These are phyloP conservation scores for Cheiracanthium punctorium DNA, from an alignment of 2,888 invertebrate genomes.

Conservation along the genomic window DNA sequence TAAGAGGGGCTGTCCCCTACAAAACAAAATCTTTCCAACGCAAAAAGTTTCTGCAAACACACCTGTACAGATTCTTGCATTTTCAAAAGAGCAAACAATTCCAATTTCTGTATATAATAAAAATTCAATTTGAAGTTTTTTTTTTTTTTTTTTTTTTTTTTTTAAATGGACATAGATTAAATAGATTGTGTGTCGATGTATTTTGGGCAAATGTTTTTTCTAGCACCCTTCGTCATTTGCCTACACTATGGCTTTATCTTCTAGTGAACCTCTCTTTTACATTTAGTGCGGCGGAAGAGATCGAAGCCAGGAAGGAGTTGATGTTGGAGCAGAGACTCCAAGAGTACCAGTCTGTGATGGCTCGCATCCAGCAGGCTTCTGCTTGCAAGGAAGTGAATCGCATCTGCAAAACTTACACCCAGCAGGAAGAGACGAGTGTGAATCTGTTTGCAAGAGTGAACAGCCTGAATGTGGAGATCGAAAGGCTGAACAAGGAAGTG, in stretches of 20 bases:
- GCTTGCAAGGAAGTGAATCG: conserved; percentile 41
- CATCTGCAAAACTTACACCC: conserved; percentile 41
- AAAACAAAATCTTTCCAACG: too few relatives aligned
- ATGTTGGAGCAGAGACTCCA: conserved; percentile 40
- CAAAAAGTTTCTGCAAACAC: too few relatives aligned
- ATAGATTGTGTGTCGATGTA: too few relatives aligned
- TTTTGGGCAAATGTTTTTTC: too few relatives aligned
- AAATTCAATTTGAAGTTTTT: too few relatives aligned
- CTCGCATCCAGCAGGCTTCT: conserved; percentile 38
- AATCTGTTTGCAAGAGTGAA: conserved; percentile 48
- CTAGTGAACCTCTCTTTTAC: too few relatives aligned
- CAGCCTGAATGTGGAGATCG: conserved; percentile 52
- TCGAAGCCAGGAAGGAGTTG: conserved; percentile 35
- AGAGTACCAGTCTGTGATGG: conserved; percentile 17
- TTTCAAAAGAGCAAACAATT: too few relatives aligned
- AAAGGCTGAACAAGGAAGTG: conserved; percentile 47
- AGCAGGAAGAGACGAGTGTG: conserved; percentile 45
- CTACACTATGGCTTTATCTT: too few relatives aligned
- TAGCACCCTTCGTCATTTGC: too few relatives aligned
- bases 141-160: neutral
- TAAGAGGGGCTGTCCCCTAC: too few relatives aligned
- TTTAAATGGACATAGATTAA: neutral
- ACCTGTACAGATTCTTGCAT: too few relatives aligned
- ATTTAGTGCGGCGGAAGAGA: conserved; percentile 31
- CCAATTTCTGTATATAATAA: too few relatives aligned